A percentile compares a stretch with the other conserved stretches of the same genome.
Evolutionary conservation across 1,140 invertebrate species (phyloP).

Genomic region (Macrobrachium nipponense): DNA sequence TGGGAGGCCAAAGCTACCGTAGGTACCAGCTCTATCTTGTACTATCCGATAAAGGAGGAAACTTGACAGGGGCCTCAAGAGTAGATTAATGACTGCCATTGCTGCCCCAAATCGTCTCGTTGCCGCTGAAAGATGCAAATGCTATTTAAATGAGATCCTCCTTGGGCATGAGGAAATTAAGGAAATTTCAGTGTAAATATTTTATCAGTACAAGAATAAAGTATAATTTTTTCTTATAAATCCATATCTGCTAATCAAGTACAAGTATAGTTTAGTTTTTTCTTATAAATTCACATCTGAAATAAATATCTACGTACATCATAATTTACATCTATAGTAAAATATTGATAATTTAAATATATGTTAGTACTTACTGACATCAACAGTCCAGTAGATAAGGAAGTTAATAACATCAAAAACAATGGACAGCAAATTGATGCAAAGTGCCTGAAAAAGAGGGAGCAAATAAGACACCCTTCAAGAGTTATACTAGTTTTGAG

Average conservation of each 20-base stretch:
- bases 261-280: no score
- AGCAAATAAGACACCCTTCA: no score
- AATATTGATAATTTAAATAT: not conserved
- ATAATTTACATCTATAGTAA: not conserved
- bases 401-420: conserved; percentile 59
- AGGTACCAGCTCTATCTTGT: conserved; percentile 50
- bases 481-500: no score
- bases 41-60: conserved; percentile 55
- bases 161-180: not conserved
- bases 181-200: no score
- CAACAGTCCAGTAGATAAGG: conserved; percentile 34
- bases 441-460: conserved; percentile 23
- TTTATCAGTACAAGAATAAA: no score
- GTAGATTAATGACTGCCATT: conserved; percentile 50
- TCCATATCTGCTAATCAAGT: no score
- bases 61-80: conserved; percentile 48
- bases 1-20: conserved; percentile 43
- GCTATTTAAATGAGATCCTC: not conserved
- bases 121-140: conserved; percentile 8
- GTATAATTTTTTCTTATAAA: not conserved
- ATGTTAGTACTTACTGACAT: conserved; percentile 11
- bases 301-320: not conserved
- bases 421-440: conserved; percentile 44
- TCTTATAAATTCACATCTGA: not conserved
- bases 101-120: conserved; percentile 46